These are phyloP conservation scores for Macaria notata DNA, from an alignment of 2,888 invertebrate species.

Conservation along the genomic window DNA sequence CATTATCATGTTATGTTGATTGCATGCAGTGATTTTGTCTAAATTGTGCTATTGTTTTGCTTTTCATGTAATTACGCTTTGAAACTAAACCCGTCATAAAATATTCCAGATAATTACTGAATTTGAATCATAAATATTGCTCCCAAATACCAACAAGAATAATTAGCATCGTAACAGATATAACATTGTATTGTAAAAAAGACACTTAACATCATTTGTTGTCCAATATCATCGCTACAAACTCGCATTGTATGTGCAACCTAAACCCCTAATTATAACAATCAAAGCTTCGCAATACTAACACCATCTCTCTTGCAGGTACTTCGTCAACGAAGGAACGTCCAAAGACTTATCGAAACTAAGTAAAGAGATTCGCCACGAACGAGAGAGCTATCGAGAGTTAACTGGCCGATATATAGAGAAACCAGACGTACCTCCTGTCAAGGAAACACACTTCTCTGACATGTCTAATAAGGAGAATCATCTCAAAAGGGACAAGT, in stretches of 20 bases:
- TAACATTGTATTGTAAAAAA: too few relatives aligned
- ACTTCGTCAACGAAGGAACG: slow-evolving; percentile 69
- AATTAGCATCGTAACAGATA: too few relatives aligned
- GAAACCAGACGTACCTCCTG: slow-evolving; percentile 59
- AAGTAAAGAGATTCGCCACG: slow-evolving; percentile 75
- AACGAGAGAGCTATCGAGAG: slow-evolving; percentile 73
- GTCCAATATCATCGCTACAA: background rate
- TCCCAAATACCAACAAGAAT: too few relatives aligned
- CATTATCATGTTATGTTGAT: too few relatives aligned
- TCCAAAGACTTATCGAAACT: slow-evolving; percentile 74
- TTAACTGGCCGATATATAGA: slow-evolving; percentile 74
- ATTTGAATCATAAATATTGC: too few relatives aligned
- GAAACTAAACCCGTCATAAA: too few relatives aligned
- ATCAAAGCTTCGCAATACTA: slow-evolving; percentile 4
- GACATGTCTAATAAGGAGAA: slow-evolving; percentile 58
- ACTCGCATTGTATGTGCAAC: background rate
- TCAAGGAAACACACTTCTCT: slow-evolving; percentile 65
- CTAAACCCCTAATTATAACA: too few relatives aligned
- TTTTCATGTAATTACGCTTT: too few relatives aligned
- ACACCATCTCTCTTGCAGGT: slow-evolving; percentile 45
- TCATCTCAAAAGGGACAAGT: slow-evolving; percentile 52
- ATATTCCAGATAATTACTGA: too few relatives aligned
- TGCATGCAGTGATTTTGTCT: too few relatives aligned
- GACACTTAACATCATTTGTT: too few relatives aligned
- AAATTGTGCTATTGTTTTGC: too few relatives aligned